These are phyloP conservation scores for Drosophila borealis DNA, from an alignment of 2,888 invertebrate genomes.

Conservation along the genomic window DNA sequence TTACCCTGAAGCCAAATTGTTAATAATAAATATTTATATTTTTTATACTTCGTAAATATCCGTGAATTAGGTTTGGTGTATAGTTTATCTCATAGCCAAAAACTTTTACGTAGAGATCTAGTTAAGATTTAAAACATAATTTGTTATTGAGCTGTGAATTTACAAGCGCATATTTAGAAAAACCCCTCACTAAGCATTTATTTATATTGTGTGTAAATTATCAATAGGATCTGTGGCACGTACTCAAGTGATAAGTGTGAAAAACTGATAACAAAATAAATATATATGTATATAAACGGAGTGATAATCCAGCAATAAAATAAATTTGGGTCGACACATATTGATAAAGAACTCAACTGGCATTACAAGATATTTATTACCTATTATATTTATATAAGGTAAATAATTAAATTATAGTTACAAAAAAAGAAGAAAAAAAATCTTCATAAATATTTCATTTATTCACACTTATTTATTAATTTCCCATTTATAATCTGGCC, in stretches of 20 bases:
- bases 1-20: too few relatives aligned
- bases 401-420: slow-evolving; percentile 19
- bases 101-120: too few relatives aligned
- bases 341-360: slow-evolving; percentile 48
- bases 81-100: not conserved
- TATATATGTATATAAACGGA: not conserved
- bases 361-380: slow-evolving; percentile 37
- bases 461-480: slow-evolving; percentile 8
- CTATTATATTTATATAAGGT: slow-evolving; percentile 23
- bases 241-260: slow-evolving; percentile 32
- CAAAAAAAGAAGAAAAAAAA: not conserved
- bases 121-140: not conserved
- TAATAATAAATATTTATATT: not conserved
- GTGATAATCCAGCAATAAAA: slow-evolving; percentile 44
- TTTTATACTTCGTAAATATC: not conserved
- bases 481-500: not conserved
- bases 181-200: too few relatives aligned
- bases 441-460: slow-evolving; percentile 3
- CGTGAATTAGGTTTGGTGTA: too few relatives aligned
- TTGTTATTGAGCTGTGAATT: not conserved
- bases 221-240: slow-evolving; percentile 53
- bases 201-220: slow-evolving; percentile 9
- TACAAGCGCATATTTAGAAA: not conserved
- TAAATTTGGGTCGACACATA: slow-evolving; percentile 42
- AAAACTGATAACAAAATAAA: slow-evolving; percentile 44